These are phyloP conservation scores for Sialia sialis DNA, from an alignment of 2,113 vertebrate species.

Conservation along the genomic window DNA sequence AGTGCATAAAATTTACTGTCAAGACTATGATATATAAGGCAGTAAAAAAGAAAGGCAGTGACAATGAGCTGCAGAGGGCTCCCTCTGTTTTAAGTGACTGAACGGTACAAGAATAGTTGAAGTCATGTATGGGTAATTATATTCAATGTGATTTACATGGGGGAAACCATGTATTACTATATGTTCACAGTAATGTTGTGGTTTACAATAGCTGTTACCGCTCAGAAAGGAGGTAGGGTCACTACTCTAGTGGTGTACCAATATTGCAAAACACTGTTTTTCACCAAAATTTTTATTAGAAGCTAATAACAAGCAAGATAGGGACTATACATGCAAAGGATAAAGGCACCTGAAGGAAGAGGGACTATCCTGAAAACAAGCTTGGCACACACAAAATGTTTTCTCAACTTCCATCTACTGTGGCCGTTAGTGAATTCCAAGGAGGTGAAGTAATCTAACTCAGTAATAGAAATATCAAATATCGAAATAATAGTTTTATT, in stretches of 20 bases:
- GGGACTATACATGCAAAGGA: background rate
- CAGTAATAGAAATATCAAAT: background rate
- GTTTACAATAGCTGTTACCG: background rate
- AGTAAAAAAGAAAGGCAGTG: background rate
- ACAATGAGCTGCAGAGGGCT: background rate
- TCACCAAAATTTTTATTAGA: background rate
- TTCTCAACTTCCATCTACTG: background rate
- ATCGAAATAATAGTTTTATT: background rate
- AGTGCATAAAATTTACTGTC: background rate
- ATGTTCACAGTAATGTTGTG: background rate
- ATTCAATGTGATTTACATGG: background rate
- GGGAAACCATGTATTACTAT: background rate
- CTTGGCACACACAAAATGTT: accelerated
- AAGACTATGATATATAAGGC: background rate
- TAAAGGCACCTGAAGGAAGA: background rate
- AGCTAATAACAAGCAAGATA: background rate
- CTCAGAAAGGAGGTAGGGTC: background rate
- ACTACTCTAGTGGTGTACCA: background rate
- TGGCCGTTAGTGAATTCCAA: background rate
- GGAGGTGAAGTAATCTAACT: background rate
- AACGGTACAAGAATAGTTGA: background rate
- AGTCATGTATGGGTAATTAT: background rate
- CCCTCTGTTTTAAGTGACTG: background rate
- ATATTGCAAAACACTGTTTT: background rate
- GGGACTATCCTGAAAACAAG: background rate